These are phyloP conservation scores for Oceanites oceanicus DNA, from an alignment of 2,113 vertebrate genomes.

Conservation along the genomic window DNA sequence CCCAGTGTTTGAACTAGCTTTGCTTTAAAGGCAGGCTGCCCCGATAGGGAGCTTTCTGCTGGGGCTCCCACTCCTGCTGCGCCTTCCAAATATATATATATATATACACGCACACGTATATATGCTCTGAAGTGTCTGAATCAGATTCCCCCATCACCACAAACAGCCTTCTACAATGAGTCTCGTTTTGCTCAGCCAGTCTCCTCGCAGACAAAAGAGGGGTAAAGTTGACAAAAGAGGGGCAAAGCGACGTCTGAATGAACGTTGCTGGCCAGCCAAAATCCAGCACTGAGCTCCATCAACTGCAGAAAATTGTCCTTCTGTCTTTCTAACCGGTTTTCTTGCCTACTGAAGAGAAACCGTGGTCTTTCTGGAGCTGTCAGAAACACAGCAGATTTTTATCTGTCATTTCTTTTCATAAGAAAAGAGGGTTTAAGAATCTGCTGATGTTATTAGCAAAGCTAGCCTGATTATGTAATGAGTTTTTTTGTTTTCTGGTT, in stretches of 20 bases:
- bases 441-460: background rate
- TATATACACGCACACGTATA: background rate
- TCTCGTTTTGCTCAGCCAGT: background rate
- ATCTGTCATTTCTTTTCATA: background rate
- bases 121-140: background rate
- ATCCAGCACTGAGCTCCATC: background rate
- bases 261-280: background rate
- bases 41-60: background rate
- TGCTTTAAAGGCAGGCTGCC: background rate
- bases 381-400: background rate
- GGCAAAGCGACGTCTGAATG: background rate
- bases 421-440: background rate
- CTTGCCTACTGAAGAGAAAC: background rate
- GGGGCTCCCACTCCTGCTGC: background rate
- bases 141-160: background rate
- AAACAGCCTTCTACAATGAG: background rate
- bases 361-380: background rate
- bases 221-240: background rate
- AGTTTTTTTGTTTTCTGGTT: background rate
- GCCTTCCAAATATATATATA: background rate
- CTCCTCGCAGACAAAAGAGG: background rate
- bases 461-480: background rate
- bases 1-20: conserved; percentile 23
- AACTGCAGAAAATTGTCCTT: background rate
- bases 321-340: background rate